These are phyloP conservation scores for Phorcus lineatus DNA, from an alignment of 2,888 invertebrate genomes.

Conservation along the genomic window DNA sequence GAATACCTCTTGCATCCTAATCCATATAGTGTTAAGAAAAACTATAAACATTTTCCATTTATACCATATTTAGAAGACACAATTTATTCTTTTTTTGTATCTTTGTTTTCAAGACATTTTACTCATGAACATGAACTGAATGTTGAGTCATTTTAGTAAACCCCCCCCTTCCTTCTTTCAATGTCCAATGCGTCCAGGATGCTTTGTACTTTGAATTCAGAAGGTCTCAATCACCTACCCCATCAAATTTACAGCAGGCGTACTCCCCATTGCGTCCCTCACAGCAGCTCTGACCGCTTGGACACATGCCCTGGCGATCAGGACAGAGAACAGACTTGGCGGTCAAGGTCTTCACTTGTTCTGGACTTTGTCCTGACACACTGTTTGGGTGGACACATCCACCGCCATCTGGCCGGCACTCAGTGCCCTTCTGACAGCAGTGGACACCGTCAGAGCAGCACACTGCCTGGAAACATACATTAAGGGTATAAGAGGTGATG, in stretches of 20 bases:
- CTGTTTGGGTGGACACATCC: neutral
- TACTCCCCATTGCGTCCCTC: slow-evolving; percentile 43
- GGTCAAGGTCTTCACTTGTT: neutral
- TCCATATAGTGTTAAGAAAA: no score
- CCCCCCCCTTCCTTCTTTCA: no score
- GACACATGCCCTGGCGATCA: slow-evolving; percentile 31
- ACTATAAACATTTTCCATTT: no score
- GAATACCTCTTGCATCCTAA: no score
- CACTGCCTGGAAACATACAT: slow-evolving; percentile 43
- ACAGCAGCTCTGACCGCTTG: slow-evolving; percentile 56
- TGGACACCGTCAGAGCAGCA: slow-evolving; percentile 63
- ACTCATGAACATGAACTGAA: no score
- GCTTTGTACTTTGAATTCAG: no score
- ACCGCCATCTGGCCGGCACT: slow-evolving; percentile 49
- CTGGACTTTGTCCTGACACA: neutral
- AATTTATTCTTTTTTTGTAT: no score
- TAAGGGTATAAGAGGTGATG: neutral
- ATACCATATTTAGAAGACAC: no score
- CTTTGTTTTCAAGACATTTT: no score
- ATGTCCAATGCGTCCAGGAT: no score
- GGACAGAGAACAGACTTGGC: slow-evolving; percentile 34
- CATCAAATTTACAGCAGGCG: slow-evolving; percentile 52
- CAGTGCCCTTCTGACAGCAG: slow-evolving; percentile 51
- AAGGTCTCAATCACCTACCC: slow-evolving; percentile 36
- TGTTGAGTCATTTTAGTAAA: no score